These are phyloP conservation scores for Antheraea assamensis DNA, from an alignment of 2,888 invertebrate species.

Conservation along the genomic window DNA sequence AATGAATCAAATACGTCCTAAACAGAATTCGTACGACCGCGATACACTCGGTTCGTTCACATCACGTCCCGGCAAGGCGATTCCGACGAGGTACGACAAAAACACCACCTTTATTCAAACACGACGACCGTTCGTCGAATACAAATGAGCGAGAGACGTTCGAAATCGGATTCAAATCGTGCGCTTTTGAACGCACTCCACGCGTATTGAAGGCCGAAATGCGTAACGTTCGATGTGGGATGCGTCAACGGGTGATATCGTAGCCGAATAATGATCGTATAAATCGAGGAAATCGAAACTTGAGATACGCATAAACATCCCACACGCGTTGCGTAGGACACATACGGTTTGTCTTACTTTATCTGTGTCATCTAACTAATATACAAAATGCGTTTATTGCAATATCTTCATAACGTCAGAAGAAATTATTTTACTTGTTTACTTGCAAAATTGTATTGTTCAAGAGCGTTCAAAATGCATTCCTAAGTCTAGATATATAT, in stretches of 20 bases:
- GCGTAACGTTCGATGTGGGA: conserved; percentile 44
- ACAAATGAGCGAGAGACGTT: conserved; percentile 57
- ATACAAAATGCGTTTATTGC: not conserved
- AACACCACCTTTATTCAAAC: conserved; percentile 67
- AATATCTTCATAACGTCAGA: not conserved
- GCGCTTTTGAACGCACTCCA: conserved; percentile 56
- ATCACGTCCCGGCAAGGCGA: conserved; percentile 71
- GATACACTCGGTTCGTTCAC: conserved; percentile 46
- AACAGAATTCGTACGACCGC: not conserved
- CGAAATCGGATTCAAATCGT: conserved; percentile 67
- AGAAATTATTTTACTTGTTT: too few species aligned
- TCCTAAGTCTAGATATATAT: too few species aligned
- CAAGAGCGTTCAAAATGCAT: too few species aligned
- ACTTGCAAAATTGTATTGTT: not conserved
- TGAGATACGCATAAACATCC: conserved; percentile 3
- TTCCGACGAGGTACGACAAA: conserved; percentile 69
- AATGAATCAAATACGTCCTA: not conserved
- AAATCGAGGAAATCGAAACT: conserved; percentile 15
- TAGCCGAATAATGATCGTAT: conserved; percentile 17
- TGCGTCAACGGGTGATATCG: conserved; percentile 18
- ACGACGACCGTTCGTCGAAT: conserved; percentile 59
- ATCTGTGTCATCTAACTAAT: not conserved
- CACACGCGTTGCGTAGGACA: not conserved
- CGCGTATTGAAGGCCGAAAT: conserved; percentile 62
- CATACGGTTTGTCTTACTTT: not conserved